Base-by-base conservation (phyloP, 2,113 vertebrate species). In the Anarrhichthys ocellatus region DNA sequence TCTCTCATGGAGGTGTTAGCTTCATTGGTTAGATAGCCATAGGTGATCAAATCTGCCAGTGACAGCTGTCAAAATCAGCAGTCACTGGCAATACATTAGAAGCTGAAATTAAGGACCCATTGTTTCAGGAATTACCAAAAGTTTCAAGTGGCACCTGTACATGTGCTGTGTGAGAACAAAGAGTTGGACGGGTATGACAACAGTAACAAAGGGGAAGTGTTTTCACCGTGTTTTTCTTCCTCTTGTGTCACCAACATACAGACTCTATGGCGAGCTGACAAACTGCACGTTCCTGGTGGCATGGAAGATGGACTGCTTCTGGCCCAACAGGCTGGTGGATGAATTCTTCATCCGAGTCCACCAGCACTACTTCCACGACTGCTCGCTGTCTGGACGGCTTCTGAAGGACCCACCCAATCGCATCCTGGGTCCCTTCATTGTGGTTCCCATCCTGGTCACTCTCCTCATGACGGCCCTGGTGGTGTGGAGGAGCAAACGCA, bases 401-500 rank as follows among this genome's bases (percentile, higher is more conserved):
- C 93, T 96, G 62, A 93, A 73, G 0, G 98, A 99, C 89, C 98
- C 98, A 0, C 97, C 97, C 4, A 94, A 95, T 74, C 84, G 90
- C 50, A 48, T 99, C 84, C 95, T 99, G 78, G 97, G 96, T 40
- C 96, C 97, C 40, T 97, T 99, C 92, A 96, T 99, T 9, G 82
- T 93, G 6, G 91, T 97, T 64, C 98, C 98, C 29, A 65, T 98
- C 74, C 84, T 97, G 9, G 91, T 97, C 89, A 99, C 97, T 0
- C 94, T 99, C 68, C 95, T 99, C 10, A 95, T 98, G 96, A 98
- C 97, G 0, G 96, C 91, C 0, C 93, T 99, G 84, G 97, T 99
- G 80, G 97, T 97, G 81, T 99, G 98, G 97, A 92, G 96, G 87
- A 98, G 97, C 95, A 97, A 99, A 82, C 95, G 91, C 86, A 95